phyloP scores from a whole-genome alignment of 2,888 invertebrate genomes.

The Rapana venosa region DNA sequence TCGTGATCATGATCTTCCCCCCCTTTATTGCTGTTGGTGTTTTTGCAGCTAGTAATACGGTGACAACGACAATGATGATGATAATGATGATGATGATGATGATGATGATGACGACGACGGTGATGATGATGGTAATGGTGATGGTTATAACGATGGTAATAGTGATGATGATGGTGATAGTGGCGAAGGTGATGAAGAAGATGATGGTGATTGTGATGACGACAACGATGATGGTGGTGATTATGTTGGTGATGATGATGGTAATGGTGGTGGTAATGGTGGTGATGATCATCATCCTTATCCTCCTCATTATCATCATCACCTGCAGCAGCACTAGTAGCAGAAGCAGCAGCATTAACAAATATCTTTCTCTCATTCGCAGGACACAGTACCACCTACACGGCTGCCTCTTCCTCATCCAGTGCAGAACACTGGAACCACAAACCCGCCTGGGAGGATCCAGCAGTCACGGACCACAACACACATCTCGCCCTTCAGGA shows the following conservation, averaged over 20 bases:
- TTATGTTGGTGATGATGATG: neutral
- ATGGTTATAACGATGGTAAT: neutral
- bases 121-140: constrained; percentile 15
- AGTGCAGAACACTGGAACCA: neutral
- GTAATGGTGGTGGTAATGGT: neutral
- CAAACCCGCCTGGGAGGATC: neutral
- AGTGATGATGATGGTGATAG: neutral
- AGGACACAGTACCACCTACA: neutral
- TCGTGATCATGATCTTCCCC: no score
- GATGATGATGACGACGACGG: constrained; percentile 15
- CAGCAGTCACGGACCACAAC: neutral
- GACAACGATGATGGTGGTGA: neutral
- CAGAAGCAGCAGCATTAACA: neutral
- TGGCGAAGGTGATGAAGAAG: neutral
- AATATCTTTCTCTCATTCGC: neutral
- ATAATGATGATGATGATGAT: constrained; percentile 25
- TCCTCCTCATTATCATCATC: neutral
- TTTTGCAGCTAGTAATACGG: no score
- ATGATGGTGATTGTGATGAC: neutral
- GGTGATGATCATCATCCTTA: neutral
- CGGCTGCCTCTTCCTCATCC: neutral
- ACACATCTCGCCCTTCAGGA: neutral
- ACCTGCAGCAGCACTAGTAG: neutral
- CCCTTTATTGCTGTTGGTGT: no score
- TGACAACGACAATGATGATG: neutral